Conservation (phyloP, 2,113 vertebrate genomes). For the Atherinomorus stipes region DNA sequence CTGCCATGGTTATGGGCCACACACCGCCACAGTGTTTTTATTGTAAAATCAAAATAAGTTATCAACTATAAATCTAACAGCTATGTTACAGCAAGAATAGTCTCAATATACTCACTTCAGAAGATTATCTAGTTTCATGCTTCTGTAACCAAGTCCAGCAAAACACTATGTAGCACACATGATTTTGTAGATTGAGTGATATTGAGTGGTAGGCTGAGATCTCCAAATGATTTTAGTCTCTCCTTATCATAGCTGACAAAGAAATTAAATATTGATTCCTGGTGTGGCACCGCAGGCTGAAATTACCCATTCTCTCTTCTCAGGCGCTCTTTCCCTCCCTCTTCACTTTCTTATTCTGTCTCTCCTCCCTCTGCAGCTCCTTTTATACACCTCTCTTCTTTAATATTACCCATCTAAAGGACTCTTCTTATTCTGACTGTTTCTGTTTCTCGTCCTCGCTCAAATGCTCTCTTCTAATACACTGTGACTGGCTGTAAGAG, state of each 20-base stretch:
- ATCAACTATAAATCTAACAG: background rate
- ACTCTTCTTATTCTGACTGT: slow-evolving; percentile 26
- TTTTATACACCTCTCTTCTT: slow-evolving; percentile 31
- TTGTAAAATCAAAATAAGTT: slow-evolving; percentile 16
- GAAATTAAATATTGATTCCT: slow-evolving; percentile 84
- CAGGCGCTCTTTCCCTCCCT: slow-evolving; percentile 26
- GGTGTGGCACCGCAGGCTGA: slow-evolving; percentile 50
- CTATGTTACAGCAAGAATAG: background rate
- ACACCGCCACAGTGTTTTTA: background rate
- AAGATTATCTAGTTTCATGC: slow-evolving; percentile 35
- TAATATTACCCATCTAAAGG: slow-evolving; percentile 41
- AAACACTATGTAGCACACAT: slow-evolving; percentile 22
- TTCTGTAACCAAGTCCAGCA: slow-evolving; percentile 16
- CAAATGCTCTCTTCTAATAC: slow-evolving; percentile 17
- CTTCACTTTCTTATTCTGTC: slow-evolving; percentile 45
- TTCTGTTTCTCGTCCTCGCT: slow-evolving; percentile 23
- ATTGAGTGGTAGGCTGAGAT: slow-evolving; percentile 64
- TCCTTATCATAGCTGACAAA: slow-evolving; percentile 80
- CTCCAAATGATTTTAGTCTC: slow-evolving; percentile 74
- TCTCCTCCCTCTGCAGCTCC: slow-evolving; percentile 27
- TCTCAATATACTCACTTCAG: background rate
- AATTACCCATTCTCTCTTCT: slow-evolving; percentile 69
- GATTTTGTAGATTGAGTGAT: slow-evolving; percentile 50
- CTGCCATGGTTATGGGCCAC: background rate
- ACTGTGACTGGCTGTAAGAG: slow-evolving; percentile 32